Conservation (phyloP, 2,888 invertebrate genomes). For the Neuroscelio doddi region DNA sequence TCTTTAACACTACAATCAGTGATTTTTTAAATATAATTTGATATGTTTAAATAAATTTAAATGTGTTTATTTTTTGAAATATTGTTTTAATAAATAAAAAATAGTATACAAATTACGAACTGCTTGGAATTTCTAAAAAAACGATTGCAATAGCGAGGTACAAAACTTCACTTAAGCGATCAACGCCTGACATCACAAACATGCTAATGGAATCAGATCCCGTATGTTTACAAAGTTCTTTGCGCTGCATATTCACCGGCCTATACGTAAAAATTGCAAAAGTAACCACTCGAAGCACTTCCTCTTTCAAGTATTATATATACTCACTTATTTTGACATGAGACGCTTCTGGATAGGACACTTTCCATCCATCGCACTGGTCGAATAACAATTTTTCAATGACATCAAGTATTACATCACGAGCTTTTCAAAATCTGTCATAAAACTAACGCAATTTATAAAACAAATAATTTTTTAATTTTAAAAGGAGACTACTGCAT, state of each 20-base stretch:
- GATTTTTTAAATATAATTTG: too few species aligned
- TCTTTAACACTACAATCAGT: too few species aligned
- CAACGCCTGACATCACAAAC: constrained; percentile 63
- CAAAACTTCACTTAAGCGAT: constrained; percentile 69
- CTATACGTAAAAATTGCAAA: constrained; percentile 43
- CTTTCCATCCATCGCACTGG: constrained; percentile 37
- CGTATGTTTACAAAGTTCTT: constrained; percentile 52
- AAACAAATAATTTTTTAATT: too few species aligned
- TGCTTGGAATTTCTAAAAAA: too few species aligned
- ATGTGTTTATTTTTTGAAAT: too few species aligned
- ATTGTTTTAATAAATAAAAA: too few species aligned
- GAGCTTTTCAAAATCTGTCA: constrained; percentile 36
- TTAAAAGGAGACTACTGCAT: too few species aligned
- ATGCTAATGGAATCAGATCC: constrained; percentile 67
- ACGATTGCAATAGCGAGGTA: too few species aligned
- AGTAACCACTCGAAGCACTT: constrained; percentile 46
- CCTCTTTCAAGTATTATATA: constrained; percentile 39
- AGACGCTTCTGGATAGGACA: constrained; percentile 54
- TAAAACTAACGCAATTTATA: too few species aligned
- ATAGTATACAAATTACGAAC: too few species aligned
- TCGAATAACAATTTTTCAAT: constrained; percentile 40
- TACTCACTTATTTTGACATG: constrained; percentile 49
- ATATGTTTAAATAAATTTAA: too few species aligned
- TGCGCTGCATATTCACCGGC: constrained; percentile 43
- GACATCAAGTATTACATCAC: constrained; percentile 35